Conservation (phyloP, 2,113 vertebrate genomes). For the human (Homo sapiens) region GRCh38 chr11:93751001-93751500, state of each 20-base stretch:
- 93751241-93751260: background rate
- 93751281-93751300: background rate
- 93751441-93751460: too few relatives aligned
- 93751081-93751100: background rate
- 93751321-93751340: background rate
- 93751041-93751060: background rate
- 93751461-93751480: too few relatives aligned
- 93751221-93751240: background rate
- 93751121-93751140: background rate
- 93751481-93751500: too few relatives aligned
- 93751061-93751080: background rate
- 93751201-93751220: background rate
- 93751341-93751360: background rate
- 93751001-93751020: background rate
- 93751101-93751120: background rate
- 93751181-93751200: background rate
- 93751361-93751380: constrained; percentile 7
- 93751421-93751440: too few relatives aligned
- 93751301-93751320: background rate
- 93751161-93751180: constrained; percentile 6
- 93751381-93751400: background rate
- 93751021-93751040: background rate
- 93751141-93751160: constrained; percentile 16
- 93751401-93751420: background rate
- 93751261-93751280: background rate